Evolutionary conservation across 1,140 invertebrate genomes (phyloP), one percentile per base, ranked within the genome.

Genomic region (Harpegnathos saltator): DNA sequence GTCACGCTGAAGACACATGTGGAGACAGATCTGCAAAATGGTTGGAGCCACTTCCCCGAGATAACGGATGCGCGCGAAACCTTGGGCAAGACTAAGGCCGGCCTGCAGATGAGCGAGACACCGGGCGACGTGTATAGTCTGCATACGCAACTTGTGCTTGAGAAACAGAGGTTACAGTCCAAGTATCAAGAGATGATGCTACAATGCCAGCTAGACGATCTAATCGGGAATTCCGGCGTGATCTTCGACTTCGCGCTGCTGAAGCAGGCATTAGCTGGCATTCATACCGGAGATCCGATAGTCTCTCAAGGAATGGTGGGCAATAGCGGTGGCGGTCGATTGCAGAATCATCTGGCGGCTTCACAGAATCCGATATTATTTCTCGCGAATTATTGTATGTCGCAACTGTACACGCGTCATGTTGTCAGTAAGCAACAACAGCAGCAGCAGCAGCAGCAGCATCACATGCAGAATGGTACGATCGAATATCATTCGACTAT

Each of bases 321-420:
- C 17, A 78, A 78, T 4, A 93, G 94, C 5, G 95, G 94, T 82
- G 94, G 94, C 1, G 92, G 94, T 29, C 90, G 94, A 11, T 61
- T 95, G 63, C 89, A 93, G 1, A 93, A 93, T 62, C 92, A 94
- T 44, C 24, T 92, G 29, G 90, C 92, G 17, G 92, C 90, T 19
- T 90, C 90, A 84, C 95, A 95, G 82, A 96, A 96, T 86, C 96
- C 96, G 1, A 95, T 97, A 56, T 92, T 97, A 44, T 96, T 97
- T 89, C 94, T 97, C 29, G 96, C 96, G 3, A 97, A 97, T 86
- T 97, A 96, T 85, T 97, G 96, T 91, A 96, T 96, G 95, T 96
- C 96, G 7, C 96, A 96, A 87, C 91, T 97, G n/a, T 97, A 96
- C 91, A 96, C 96, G 50, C 95, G 96, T 54, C 96, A 97, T 86